Evolutionary conservation across 2,113 vertebrate species (phyloP), one percentile per base, ranked within the genome.

Genomic region (Ictalurus punctatus): DNA sequence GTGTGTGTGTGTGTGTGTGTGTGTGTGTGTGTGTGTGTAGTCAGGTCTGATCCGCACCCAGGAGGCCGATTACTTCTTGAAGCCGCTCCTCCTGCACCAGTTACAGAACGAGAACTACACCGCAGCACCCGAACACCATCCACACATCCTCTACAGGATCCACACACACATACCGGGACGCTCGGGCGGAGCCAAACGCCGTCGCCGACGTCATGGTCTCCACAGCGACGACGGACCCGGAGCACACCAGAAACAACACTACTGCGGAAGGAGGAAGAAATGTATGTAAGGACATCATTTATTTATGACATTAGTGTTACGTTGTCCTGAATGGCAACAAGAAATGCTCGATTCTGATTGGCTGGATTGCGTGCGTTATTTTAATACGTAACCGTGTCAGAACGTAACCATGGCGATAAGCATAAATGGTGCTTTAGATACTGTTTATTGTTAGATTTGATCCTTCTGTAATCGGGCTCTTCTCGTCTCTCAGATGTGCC

Each of bases 191-290:
- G 37, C 25, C n/a, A 73, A 59, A 14, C 69, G 81, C 48, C 87
- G 88, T 4, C 84, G 34, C 21, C 69, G 14, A 1, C 82, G n/a
- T 7, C 87, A 85, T 21, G 27, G 34, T 78, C 86, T 86, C 0
- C 91, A 21, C 2, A 86, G 65, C 3, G 71, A 93, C 91, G 89
- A 93, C 83, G 92, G 73, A 37, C 93, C 92, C 0, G 81, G 91
- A 61, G 92, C 91, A 89, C 93, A 40, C 71, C 94, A 94, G 85
- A 96, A 94, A 91, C 96, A 95, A 67, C 97, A 98, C 92, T 98
- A 96, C 95, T 98, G 97, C 40, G 97, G 97, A 92, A 97, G 96
- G 93, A 95, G 96, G 95, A 97, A 97, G 96, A 98, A 98, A 98
- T 97, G 97, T 98, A 98, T 95, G 97, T 97, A 97, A 97, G 96